Evolutionary conservation across 2,113 vertebrate species (phyloP).

Genomic region (Corythoichthys intestinalis): DNA sequence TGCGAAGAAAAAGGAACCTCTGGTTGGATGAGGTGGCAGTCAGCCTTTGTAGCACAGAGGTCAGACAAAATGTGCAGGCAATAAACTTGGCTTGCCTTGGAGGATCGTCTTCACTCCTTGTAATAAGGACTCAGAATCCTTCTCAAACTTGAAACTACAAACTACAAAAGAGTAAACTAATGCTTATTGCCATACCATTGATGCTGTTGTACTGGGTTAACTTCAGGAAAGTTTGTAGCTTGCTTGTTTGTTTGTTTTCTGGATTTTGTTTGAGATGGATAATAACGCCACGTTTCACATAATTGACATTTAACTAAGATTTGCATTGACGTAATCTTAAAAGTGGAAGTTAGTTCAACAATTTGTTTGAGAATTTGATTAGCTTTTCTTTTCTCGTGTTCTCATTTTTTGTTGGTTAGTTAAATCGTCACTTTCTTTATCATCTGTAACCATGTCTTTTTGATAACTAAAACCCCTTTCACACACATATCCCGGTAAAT

Average conservation of each 20-base stretch:
- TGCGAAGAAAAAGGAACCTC: slow-evolving; percentile 11
- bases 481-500: no score
- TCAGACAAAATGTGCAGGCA: slow-evolving; percentile 49
- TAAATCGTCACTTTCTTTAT: no score
- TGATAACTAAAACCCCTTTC: no score
- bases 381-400: not conserved
- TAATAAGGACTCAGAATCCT: slow-evolving; percentile 18
- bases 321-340: not conserved
- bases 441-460: no score
- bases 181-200: no score
- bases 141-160: no score
- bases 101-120: slow-evolving; percentile 14
- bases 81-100: slow-evolving; percentile 39
- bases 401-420: no score
- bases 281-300: slow-evolving; percentile 37
- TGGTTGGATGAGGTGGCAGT: slow-evolving; percentile 19
- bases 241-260: not conserved
- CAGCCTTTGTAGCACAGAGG: slow-evolving; percentile 24
- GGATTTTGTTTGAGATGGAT: slow-evolving; percentile 22
- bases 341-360: not conserved
- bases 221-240: no score
- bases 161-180: no score
- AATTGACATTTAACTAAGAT: slow-evolving; percentile 17
- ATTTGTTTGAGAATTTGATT: not conserved
- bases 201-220: no score